Evolutionary conservation across 2,888 invertebrate species (phyloP), one percentile per base, ranked within the genome.

Genomic region (Drosophila limbata): DNA sequence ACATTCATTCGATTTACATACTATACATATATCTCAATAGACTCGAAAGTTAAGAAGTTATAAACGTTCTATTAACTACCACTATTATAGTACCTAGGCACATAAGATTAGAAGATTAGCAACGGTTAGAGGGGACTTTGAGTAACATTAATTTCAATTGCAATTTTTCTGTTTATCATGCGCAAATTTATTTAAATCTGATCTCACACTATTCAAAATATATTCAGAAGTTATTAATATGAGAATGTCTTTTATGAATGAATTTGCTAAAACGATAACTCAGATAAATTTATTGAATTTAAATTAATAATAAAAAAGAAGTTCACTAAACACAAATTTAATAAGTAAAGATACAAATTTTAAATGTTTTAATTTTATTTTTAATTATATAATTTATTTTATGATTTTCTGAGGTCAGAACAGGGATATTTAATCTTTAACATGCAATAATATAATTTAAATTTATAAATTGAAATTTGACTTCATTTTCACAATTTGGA

Each of bases 31-130:
- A n/a, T n/a, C n/a, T n/a, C n/a, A n/a, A 55, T 55, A 33, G 19
- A 42, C 42, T 53, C 31, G 15, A 31, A 53, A 42, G 31, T 40
- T 10, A 53, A 53, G 28, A 33, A 55, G 53, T 33, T 55, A n/a
- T 33, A n/a, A 48, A 48, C 48, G 48, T 48, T 48, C 52, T 53
- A 40, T 17, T 31, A 28, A 53, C 19, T 55, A 55, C 5, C 44
- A 19, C 40, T 55, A 55, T 19, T 21, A 17, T 40, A 40, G 17
- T 39, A 33, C n/a, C 19, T 42, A 55, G 31, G 13, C 10, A 55
- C n/a, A 31, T 33, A 55, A 33, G 48, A 17, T 55, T 31, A 13
- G n/a, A 25, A 6, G 40, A n/a, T 19, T 31, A 31, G 42, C 31
- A 9, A 31, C n/a, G 10, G 6, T 25, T 28, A 40, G 28, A 28